Evolutionary conservation across 2,888 invertebrate species (phyloP).

Genomic region (Listrodromus nycthemerus): DNA sequence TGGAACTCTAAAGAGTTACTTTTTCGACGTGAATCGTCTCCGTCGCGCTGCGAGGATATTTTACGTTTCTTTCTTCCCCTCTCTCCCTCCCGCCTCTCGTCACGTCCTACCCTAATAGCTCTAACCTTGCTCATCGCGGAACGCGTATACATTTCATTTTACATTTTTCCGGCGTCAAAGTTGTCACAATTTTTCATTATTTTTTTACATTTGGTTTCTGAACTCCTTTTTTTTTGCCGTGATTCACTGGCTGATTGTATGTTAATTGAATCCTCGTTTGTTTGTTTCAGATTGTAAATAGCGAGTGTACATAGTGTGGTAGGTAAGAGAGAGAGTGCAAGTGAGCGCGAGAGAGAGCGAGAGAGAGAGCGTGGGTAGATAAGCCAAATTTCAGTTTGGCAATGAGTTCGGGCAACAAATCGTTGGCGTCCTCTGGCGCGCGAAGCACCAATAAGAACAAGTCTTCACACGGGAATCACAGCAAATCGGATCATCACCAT

Average conservation of each 20-base stretch:
- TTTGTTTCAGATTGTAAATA: conserved; percentile 91
- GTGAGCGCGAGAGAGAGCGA: conserved; percentile 16
- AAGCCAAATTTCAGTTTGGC: conserved; percentile 79
- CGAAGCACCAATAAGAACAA: conserved; percentile 81
- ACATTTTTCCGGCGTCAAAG: neutral
- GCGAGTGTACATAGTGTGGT: conserved; percentile 92
- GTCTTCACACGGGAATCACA: conserved; percentile 80
- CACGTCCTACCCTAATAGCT: conserved; percentile 62
- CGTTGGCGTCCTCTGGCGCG: conserved; percentile 81
- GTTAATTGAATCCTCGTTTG: conserved; percentile 54
- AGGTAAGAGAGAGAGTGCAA: conserved; percentile 74
- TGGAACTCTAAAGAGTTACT: too few relatives aligned
- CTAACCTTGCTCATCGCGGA: conserved; percentile 54
- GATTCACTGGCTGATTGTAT: neutral
- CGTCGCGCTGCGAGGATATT: conserved; percentile 2
- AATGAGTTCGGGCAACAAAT: conserved; percentile 83
- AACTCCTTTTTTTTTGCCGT: neutral
- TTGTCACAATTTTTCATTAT: neutral
- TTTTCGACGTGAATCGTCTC: neutral
- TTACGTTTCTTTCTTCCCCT: conserved; percentile 22
- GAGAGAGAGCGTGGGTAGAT: conserved; percentile 70
- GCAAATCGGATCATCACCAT: conserved; percentile 82
- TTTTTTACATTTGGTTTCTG: neutral
- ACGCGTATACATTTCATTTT: neutral
- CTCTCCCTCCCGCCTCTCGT: conserved; percentile 37